Evolutionary conservation across 2,888 invertebrate species (phyloP).

Genomic region (Apotomis turbidana): DNA sequence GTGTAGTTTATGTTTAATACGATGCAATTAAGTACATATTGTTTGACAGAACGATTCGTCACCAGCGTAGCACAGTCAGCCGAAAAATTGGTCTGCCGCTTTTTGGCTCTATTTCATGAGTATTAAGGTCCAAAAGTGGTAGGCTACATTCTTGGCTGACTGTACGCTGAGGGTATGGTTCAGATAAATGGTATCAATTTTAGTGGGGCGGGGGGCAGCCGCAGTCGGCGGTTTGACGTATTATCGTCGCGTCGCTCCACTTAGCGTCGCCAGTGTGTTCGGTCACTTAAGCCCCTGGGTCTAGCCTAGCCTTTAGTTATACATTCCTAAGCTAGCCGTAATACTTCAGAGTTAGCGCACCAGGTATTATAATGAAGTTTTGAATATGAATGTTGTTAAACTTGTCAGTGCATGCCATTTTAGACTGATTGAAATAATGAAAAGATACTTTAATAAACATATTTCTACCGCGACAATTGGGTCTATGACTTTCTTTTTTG

Average conservation of each 20-base stretch:
- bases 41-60: constrained; percentile 27
- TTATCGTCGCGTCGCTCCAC: constrained; percentile 68
- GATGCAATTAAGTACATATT: constrained; percentile 23
- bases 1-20: constrained; percentile 19
- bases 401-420: constrained; percentile 5
- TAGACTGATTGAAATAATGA: not conserved
- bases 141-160: no score
- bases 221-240: constrained; percentile 71
- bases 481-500: no score
- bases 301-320: constrained; percentile 25
- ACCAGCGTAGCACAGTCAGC: not conserved
- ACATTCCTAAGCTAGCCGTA: not conserved
- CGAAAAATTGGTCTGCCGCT: no score
- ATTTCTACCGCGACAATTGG: no score
- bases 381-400: not conserved
- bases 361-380: not conserved
- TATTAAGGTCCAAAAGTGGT: no score
- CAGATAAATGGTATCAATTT: constrained; percentile 59
- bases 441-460: no score
- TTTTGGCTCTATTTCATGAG: no score
- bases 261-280: constrained; percentile 56
- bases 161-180: constrained; percentile 42
- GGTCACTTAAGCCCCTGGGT: constrained; percentile 47
- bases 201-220: constrained; percentile 57
- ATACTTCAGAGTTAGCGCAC: not conserved